These are phyloP conservation scores for Caenorhabditis drosophilae DNA, from an alignment of 2,888 invertebrate species.

Conservation along the genomic window DNA sequence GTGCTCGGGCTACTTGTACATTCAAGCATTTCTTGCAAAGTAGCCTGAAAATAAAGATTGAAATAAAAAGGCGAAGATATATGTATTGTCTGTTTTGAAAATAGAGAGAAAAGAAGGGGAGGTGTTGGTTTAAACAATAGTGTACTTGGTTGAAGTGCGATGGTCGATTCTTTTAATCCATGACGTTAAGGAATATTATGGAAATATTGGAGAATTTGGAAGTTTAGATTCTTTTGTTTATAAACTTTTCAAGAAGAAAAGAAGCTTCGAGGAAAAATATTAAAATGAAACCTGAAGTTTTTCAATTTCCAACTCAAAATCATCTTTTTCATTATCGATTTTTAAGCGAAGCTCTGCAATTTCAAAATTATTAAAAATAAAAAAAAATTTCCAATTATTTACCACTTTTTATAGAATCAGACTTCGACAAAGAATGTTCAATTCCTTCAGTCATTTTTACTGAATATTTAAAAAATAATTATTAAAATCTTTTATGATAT, in stretches of 20 bases:
- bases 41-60: constrained; percentile 19
- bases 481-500: too few relatives aligned
- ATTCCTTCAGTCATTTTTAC: too few relatives aligned
- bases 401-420: too few relatives aligned
- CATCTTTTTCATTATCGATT: constrained; percentile 29
- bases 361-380: too few relatives aligned
- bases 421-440: too few relatives aligned
- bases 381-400: too few relatives aligned
- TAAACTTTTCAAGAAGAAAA: too few relatives aligned
- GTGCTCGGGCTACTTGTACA: constrained; percentile 44
- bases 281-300: constrained; percentile 29
- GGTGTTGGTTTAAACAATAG: constrained; percentile 29
- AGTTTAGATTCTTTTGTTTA: too few relatives aligned
- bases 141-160: background rate
- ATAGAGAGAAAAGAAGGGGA: constrained; percentile 1
- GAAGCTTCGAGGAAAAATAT: too few relatives aligned
- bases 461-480: too few relatives aligned
- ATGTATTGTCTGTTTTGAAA: background rate
- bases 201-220: too few relatives aligned
- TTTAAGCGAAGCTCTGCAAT: background rate
- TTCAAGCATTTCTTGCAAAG: constrained; percentile 42
- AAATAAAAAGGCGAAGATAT: background rate
- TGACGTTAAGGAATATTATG: too few relatives aligned
- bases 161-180: background rate
- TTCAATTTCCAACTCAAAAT: constrained; percentile 32